Evolutionary conservation across 2,888 invertebrate genomes (phyloP).

Genomic region (Phortica okadai): DNA sequence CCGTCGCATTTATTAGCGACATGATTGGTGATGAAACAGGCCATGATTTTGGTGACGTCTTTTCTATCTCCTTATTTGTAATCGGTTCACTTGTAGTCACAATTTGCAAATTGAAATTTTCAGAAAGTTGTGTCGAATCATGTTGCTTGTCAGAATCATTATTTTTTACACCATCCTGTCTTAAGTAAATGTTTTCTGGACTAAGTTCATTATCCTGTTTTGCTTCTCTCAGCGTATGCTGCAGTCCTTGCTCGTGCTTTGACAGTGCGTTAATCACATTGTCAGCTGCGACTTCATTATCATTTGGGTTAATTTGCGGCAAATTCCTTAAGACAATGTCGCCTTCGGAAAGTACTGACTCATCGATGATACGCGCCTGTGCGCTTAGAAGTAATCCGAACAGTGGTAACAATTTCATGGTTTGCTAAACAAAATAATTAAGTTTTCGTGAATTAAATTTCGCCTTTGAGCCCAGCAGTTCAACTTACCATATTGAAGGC

Average conservation of each 20-base stretch:
- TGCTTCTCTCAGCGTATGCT: not conserved
- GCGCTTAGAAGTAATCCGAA: not conserved
- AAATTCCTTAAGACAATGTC: not conserved
- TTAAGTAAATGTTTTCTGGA: not conserved
- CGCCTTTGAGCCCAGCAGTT: not conserved
- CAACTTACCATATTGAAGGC: slow-evolving; percentile 26
- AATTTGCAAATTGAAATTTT: too few relatives aligned
- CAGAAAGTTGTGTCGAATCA: too few relatives aligned
- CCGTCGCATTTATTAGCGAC: too few relatives aligned
- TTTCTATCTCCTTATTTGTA: too few relatives aligned
- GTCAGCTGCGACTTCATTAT: not conserved
- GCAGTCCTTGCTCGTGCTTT: not conserved
- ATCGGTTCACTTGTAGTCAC: too few relatives aligned
- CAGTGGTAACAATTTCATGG: not conserved
- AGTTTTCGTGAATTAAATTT: not conserved
- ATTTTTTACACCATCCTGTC: too few relatives aligned
- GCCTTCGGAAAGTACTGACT: slow-evolving; percentile 1
- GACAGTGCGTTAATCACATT: not conserved
- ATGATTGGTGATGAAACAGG: too few relatives aligned
- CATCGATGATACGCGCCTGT: slow-evolving; percentile 18
- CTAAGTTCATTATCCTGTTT: not conserved
- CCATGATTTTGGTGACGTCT: too few relatives aligned
- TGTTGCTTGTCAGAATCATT: too few relatives aligned
- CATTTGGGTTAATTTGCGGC: not conserved
- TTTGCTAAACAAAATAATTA: not conserved